Evolutionary conservation across 1,140 invertebrate species (phyloP).

Genomic region (Papilio dardanus): DNA sequence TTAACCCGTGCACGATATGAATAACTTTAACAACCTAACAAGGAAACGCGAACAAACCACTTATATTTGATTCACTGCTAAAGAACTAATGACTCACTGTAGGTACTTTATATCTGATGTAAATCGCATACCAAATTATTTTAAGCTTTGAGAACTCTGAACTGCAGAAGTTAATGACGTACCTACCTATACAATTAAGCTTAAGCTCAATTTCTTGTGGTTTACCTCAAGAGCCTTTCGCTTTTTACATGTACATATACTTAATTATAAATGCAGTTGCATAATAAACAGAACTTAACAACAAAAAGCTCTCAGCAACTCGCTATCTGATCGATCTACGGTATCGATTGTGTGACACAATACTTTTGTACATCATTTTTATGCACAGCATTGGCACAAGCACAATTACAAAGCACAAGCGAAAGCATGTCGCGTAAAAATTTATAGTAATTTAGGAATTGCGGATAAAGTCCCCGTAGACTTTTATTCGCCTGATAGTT

Average conservation of each 20-base stretch:
- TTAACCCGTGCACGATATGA: conserved; percentile 2
- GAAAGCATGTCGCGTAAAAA: not conserved
- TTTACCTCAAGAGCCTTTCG: not conserved
- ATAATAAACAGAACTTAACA: not conserved
- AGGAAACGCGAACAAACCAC: not conserved
- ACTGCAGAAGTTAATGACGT: not conserved
- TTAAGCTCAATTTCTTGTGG: not conserved
- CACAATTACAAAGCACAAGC: not conserved
- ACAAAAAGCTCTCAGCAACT: not conserved
- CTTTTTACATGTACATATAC: not conserved
- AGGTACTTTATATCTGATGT: conserved; percentile 5
- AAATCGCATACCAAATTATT: not conserved
- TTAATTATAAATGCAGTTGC: not conserved
- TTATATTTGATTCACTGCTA: not conserved
- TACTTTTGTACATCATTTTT: not conserved
- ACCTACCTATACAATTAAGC: not conserved
- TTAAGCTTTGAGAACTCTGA: not conserved
- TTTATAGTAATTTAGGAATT: not conserved
- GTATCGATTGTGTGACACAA: not conserved
- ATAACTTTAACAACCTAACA: not conserved
- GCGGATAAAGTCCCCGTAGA: not conserved
- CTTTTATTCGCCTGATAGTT: not conserved
- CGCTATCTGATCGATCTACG: not conserved
- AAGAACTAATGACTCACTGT: not conserved
- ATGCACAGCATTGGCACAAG: not conserved